These are phyloP conservation scores for Tursiops truncatus DNA, from an alignment of 2,113 vertebrate species.

Conservation along the genomic window DNA sequence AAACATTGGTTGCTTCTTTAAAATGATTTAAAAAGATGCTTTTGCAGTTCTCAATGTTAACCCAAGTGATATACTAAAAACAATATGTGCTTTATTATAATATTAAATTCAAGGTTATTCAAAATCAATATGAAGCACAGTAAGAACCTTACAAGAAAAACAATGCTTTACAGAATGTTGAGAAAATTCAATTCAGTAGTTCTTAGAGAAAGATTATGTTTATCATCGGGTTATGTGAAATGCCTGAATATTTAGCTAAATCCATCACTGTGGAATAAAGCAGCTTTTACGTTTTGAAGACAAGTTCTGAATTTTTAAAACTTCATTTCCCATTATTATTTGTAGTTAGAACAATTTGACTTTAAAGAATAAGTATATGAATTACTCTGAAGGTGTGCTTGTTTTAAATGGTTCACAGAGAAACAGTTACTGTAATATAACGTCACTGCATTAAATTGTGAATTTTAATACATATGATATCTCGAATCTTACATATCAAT, in stretches of 20 bases:
- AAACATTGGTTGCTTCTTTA: slow-evolving; percentile 36
- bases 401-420: slow-evolving; percentile 33
- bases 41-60: slow-evolving; percentile 9
- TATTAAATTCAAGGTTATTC: slow-evolving; percentile 40
- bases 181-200: slow-evolving; percentile 39
- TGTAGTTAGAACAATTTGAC: slow-evolving; percentile 34
- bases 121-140: slow-evolving; percentile 27
- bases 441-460: not conserved
- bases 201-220: slow-evolving; percentile 51
- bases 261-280: not conserved
- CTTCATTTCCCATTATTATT: slow-evolving; percentile 45
- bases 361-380: slow-evolving; percentile 40
- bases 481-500: not conserved
- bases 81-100: not conserved
- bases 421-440: slow-evolving; percentile 53
- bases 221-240: slow-evolving; percentile 23
- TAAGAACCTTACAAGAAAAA: slow-evolving; percentile 13
- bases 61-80: not conserved
- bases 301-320: slow-evolving; percentile 15
- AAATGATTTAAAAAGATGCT: not conserved
- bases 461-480: slow-evolving; percentile 3
- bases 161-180: not conserved
- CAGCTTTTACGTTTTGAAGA: slow-evolving; percentile 45
- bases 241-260: slow-evolving; percentile 45
- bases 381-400: not conserved